phyloP scores from a whole-genome alignment of 2,113 vertebrate genomes.

The Elaphurus davidianus region DNA sequence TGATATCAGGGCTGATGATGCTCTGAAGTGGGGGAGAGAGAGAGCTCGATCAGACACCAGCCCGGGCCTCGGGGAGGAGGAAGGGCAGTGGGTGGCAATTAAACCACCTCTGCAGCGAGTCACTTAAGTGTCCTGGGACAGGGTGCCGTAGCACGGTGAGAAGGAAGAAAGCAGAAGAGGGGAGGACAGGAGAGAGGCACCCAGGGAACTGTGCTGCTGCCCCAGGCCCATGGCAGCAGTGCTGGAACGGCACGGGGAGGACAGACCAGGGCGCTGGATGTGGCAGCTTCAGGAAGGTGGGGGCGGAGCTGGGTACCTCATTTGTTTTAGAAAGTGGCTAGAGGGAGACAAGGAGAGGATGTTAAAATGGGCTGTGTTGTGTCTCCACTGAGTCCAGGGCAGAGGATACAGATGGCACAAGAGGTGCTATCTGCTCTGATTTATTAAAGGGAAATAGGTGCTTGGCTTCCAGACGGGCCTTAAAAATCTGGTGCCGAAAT shows the following conservation, averaged over 20 bases:
- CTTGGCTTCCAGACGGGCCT: not conserved
- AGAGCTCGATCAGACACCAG: not conserved
- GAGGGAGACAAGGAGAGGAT: not conserved
- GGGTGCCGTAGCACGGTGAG: not conserved
- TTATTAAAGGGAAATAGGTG: not conserved
- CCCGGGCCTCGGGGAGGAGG: not conserved
- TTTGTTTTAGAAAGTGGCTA: not conserved
- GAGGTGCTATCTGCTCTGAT: not conserved
- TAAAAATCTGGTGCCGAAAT: not conserved
- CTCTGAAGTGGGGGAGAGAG: not conserved
- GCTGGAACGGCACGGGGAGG: not conserved
- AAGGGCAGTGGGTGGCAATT: not conserved
- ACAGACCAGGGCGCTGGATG: fast-evolving
- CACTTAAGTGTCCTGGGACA: not conserved
- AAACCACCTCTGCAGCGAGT: not conserved
- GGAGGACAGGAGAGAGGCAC: no score
- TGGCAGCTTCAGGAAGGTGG: not conserved
- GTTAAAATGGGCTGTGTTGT: not conserved
- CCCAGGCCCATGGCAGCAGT: not conserved
- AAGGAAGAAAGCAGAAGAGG: not conserved
- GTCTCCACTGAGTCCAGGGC: not conserved
- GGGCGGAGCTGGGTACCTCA: not conserved
- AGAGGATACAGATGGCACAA: not conserved
- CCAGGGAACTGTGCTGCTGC: no score
- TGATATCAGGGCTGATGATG: not conserved